Conservation (phyloP, 2,888 invertebrate genomes). For the Zaprionus bogoriensis region DNA sequence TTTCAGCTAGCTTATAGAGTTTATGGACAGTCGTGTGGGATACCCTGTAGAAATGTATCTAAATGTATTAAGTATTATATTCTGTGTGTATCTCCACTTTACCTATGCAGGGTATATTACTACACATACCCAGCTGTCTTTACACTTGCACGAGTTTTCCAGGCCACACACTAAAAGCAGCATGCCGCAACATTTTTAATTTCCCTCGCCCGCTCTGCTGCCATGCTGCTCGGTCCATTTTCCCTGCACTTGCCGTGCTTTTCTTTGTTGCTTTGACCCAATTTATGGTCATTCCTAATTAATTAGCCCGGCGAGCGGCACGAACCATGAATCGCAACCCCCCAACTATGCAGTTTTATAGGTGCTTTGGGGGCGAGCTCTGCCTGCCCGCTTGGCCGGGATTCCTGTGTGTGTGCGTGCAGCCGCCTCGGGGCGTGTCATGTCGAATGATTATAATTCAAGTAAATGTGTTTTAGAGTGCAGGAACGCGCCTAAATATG, state of each 20-base stretch:
- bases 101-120: not conserved
- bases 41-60: too few species aligned
- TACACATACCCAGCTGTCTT: not conserved
- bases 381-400: conserved; percentile 13
- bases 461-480: conserved; percentile 60
- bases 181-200: conserved; percentile 12
- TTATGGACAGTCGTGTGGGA: too few species aligned
- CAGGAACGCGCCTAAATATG: conserved; percentile 1
- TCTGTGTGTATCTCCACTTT: not conserved
- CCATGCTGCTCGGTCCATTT: conserved; percentile 15
- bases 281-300: conserved; percentile 62
- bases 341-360: conserved; percentile 17
- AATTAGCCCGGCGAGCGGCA: conserved; percentile 60
- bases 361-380: conserved; percentile 4
- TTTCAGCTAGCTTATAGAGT: not conserved
- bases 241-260: conserved; percentile 58
- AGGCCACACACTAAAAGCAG: conserved; percentile 8
- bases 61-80: too few species aligned
- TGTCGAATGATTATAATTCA: conserved; percentile 36
- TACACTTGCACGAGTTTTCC: not conserved
- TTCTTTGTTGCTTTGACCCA: conserved; percentile 53
- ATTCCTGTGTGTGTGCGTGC: conserved; percentile 38
- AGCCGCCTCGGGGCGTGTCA: conserved; percentile 36
- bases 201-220: conserved; percentile 15
- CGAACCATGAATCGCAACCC: conserved; percentile 29